phyloP scores from a whole-genome alignment of 2,113 vertebrate genomes.

The Xiphophorus hellerii region DNA sequence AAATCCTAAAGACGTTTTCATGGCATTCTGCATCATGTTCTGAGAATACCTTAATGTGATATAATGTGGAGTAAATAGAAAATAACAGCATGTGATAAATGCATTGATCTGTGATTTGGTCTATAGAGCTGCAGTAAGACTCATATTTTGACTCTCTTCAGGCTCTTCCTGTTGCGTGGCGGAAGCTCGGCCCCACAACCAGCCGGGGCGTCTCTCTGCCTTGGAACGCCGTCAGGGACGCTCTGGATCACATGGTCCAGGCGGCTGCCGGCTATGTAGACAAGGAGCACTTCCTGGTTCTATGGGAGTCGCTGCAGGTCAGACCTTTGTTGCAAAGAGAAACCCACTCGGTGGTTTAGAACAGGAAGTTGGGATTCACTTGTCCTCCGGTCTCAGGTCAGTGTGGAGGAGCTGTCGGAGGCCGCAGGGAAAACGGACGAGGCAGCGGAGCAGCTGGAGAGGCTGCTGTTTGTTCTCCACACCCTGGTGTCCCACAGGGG shows the following conservation, averaged over 20 bases:
- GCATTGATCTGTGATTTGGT: too few relatives aligned
- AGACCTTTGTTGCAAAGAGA: neutral
- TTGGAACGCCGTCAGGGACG: constrained; percentile 85
- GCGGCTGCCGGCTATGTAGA: constrained; percentile 81
- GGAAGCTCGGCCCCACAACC: constrained; percentile 87
- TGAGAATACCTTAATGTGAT: neutral
- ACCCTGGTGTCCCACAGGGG: constrained; percentile 83
- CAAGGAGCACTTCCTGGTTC: constrained; percentile 85
- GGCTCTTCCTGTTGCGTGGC: constrained; percentile 85
- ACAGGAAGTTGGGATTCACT: neutral
- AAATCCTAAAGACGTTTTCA: too few relatives aligned
- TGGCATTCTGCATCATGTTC: neutral
- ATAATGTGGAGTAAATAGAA: too few relatives aligned
- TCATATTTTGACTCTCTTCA: constrained; percentile 44
- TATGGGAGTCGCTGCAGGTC: constrained; percentile 91
- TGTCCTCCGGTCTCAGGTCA: constrained; percentile 40
- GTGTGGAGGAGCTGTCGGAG: constrained; percentile 53
- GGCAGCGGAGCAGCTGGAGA: constrained; percentile 86
- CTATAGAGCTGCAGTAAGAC: neutral
- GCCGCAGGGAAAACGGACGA: constrained; percentile 41
- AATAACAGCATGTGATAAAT: too few relatives aligned
- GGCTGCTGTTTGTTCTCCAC: constrained; percentile 85
- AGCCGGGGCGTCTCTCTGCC: constrained; percentile 78
- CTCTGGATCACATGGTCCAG: constrained; percentile 85
- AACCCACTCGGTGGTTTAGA: too few relatives aligned